Base-by-base conservation (phyloP, 2,888 invertebrate species). In the Drosophila phalerata region DNA sequence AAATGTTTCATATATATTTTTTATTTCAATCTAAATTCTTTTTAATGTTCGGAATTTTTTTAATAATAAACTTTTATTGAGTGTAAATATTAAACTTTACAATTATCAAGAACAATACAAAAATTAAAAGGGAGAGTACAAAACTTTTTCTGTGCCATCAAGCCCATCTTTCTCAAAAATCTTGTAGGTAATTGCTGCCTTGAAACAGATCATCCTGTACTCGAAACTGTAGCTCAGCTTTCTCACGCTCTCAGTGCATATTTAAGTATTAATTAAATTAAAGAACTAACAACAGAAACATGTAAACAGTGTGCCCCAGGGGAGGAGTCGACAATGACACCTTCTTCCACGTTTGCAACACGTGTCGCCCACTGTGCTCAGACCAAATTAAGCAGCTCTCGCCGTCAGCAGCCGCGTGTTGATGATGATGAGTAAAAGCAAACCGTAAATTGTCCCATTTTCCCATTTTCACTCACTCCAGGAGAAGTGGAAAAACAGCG, bases 381-480 rank as follows among this genome's bases (percentile, higher is more conserved):
- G 60, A 58, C 79, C 81, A 89, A 85, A 85, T 85, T 85, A 88
- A 85, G 83, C 88, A 88, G 73, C 69, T 89, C 83, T 53, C 52
- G 32, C 25, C 56, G 69, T 63, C 81, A 56, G 32, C 48, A 19
- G 49, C 42, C 75, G 81, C 85, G 84, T 88, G 84, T 70, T 89
- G 85, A 87, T 85, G 84, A 73, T 56, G 56, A 89, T 87, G 84
- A 78, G 28, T 2, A 49, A 78, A 80, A 76, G 85, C 79, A 87
- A 84, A 88, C 85, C 85, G 85, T 89, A 85, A 84, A 84, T 84
- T 72, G 89, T 89, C 75, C 75, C 72, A 79, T 66, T 51, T 48
- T 48, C 32, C 40, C 75, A 79, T 66, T 51, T 48, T 48, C 32
- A 37, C 75, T 73, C 65, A 22, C 11, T 1, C 0, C 45, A 32